These are phyloP conservation scores for Sorex araneus DNA, from an alignment of 2,113 vertebrate species.

Conservation along the genomic window DNA sequence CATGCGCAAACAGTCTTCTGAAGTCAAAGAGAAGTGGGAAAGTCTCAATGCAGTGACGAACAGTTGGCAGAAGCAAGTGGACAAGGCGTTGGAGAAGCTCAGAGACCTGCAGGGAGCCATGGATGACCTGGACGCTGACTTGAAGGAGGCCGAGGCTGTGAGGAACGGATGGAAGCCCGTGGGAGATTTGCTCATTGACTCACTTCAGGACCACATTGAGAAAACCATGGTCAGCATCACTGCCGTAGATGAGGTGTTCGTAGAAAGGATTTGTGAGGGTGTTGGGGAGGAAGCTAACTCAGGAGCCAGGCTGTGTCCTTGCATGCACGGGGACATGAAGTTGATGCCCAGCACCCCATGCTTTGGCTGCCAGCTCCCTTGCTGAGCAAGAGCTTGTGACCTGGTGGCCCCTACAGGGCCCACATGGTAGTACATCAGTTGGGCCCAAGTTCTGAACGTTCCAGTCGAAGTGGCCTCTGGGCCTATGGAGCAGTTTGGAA, in stretches of 20 bases:
- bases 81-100: constrained; percentile 94
- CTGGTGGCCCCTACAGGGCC: too few species aligned
- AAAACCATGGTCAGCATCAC: constrained; percentile 91
- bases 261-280: not conserved
- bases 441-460: too few species aligned
- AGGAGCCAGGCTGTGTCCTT: too few species aligned
- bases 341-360: too few species aligned
- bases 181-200: constrained; percentile 96
- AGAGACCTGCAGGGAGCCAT: constrained; percentile 96
- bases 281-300: not conserved
- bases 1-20: constrained; percentile 96
- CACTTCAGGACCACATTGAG: constrained; percentile 96
- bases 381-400: too few species aligned
- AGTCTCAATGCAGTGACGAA: constrained; percentile 91
- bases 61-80: constrained; percentile 96
- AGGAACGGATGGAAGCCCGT: constrained; percentile 94
- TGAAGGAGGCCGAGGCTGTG: constrained; percentile 93
- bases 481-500: too few species aligned
- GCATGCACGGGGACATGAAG: too few species aligned
- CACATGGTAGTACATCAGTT: too few species aligned
- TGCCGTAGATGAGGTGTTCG: not conserved
- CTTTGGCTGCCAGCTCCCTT: too few species aligned
- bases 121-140: constrained; percentile 95
- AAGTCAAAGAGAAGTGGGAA: constrained; percentile 97
- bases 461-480: too few species aligned